Conservation (phyloP, 2,113 vertebrate species). For the Raja brachyura region DNA sequence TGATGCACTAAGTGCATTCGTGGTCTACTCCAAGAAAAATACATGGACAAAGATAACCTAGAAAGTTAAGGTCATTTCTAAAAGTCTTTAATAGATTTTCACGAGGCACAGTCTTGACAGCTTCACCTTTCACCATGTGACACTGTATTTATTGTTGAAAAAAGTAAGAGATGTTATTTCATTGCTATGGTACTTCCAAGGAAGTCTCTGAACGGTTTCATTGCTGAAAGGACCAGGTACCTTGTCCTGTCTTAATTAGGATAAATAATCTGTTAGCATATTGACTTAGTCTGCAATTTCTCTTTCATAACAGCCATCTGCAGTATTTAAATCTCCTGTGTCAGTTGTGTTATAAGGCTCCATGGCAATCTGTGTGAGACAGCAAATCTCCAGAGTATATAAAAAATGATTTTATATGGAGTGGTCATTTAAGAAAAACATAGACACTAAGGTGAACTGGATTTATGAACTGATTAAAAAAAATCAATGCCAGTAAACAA, state of each 20-base stretch:
- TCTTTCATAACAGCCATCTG: constrained; percentile 33
- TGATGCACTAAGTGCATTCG: constrained; percentile 27
- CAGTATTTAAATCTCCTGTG: constrained; percentile 36
- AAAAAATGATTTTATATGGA: constrained; percentile 32
- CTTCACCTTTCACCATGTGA: constrained; percentile 32
- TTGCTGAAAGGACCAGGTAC: constrained; percentile 6
- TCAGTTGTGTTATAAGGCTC: constrained; percentile 33
- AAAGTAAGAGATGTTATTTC: background rate
- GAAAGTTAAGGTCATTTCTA: constrained; percentile 38
- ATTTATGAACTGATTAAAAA: constrained; percentile 37
- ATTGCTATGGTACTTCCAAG: background rate
- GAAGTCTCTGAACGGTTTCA: constrained; percentile 13
- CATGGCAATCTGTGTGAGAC: constrained; percentile 32
- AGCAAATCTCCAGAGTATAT: constrained; percentile 32
- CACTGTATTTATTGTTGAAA: constrained; percentile 13
- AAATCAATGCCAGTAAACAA: constrained; percentile 35
- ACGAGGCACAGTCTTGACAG: constrained; percentile 10
- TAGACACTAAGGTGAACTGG: constrained; percentile 16
- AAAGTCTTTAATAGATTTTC: constrained; percentile 37
- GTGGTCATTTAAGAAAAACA: constrained; percentile 35
- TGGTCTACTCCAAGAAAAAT: constrained; percentile 25
- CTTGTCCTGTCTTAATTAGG: constrained; percentile 15
- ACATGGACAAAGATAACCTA: constrained; percentile 20
- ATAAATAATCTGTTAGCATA: constrained; percentile 37
- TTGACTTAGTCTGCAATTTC: constrained; percentile 28